phyloP scores from a whole-genome alignment of 35 echinoderm and acorn worm species.

The Lytechinus pictus region DNA sequence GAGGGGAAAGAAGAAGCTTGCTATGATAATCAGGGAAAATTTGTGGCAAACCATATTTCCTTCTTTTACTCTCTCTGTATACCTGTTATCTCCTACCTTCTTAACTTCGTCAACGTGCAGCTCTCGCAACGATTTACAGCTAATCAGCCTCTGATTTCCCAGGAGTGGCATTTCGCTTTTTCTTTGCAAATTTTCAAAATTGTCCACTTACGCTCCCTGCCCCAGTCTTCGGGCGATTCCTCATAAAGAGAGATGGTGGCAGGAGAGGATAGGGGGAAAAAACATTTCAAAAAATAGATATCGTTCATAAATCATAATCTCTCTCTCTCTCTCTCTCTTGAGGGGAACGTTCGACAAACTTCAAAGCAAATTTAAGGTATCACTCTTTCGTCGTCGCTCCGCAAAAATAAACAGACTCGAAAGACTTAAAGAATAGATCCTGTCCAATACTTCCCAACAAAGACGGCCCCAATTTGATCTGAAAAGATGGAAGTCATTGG shows the following conservation, averaged over 20 bases:
- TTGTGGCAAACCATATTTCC: slow-evolving; percentile 51
- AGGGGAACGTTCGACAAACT: slow-evolving; percentile 4
- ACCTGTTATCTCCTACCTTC: background rate
- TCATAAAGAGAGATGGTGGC: background rate
- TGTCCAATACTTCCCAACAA: background rate
- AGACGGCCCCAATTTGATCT: slow-evolving; percentile 21
- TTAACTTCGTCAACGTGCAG: slow-evolving; percentile 25
- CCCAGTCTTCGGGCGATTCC: slow-evolving; percentile 39
- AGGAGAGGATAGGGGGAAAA: background rate
- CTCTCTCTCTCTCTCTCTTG: slow-evolving; percentile 26
- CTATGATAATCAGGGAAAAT: slow-evolving; percentile 29
- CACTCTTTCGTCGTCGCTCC: background rate
- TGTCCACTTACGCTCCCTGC: slow-evolving; percentile 45
- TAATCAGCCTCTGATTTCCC: slow-evolving; percentile 55
- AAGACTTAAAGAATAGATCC: background rate
- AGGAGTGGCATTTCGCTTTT: slow-evolving; percentile 44
- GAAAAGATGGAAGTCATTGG: background rate
- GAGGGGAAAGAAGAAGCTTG: background rate
- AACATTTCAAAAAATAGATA: background rate
- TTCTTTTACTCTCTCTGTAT: background rate
- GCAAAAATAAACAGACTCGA: background rate
- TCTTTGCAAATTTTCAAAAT: slow-evolving; percentile 44
- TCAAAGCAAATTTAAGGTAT: slow-evolving; percentile 37
- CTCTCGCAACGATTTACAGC: slow-evolving; percentile 48
- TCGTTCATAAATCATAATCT: slow-evolving; percentile 53